A percentile compares a stretch with the other conserved stretches of the same genome.
Evolutionary conservation across 2,113 vertebrate species (phyloP).

Genomic region (Dicaeum eximium): DNA sequence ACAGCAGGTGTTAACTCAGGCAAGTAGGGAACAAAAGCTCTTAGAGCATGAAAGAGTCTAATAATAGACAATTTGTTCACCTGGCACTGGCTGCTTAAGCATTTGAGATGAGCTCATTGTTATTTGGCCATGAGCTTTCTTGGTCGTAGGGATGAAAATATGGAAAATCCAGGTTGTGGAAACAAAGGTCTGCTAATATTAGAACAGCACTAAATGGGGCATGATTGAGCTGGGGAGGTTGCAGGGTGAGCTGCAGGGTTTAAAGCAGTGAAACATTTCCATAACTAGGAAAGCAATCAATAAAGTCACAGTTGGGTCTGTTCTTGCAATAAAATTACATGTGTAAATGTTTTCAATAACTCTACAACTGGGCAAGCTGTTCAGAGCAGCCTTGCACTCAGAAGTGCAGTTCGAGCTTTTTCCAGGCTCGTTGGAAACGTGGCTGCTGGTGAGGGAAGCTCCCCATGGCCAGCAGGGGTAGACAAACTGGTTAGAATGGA

Average conservation of each 20-base stretch:
- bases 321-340: conserved; percentile 17
- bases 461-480: not conserved
- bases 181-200: conserved; percentile 68
- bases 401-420: not conserved
- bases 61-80: conserved; percentile 68
- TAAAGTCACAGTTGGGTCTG: conserved; percentile 4
- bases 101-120: conserved; percentile 66
- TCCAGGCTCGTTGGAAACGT: not conserved
- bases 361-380: conserved; percentile 20
- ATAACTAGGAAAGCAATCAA: not conserved
- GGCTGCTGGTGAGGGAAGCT: not conserved
- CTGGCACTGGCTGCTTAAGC: conserved; percentile 44
- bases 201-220: conserved; percentile 40
- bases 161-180: conserved; percentile 61
- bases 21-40: conserved; percentile 62
- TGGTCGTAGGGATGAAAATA: not conserved
- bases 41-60: conserved; percentile 56
- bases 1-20: conserved; percentile 56
- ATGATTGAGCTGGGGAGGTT: not conserved
- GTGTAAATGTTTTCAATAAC: conserved; percentile 19
- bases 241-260: not conserved
- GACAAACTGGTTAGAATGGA: not conserved
- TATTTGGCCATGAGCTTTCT: conserved; percentile 53
- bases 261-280: not conserved
- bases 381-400: not conserved